Percentiles rank a stretch among this genome's conserved stretches.
phyloP scores from a whole-genome alignment of 2,797 vertebrate species.

The Poecilia wingei region DNA sequence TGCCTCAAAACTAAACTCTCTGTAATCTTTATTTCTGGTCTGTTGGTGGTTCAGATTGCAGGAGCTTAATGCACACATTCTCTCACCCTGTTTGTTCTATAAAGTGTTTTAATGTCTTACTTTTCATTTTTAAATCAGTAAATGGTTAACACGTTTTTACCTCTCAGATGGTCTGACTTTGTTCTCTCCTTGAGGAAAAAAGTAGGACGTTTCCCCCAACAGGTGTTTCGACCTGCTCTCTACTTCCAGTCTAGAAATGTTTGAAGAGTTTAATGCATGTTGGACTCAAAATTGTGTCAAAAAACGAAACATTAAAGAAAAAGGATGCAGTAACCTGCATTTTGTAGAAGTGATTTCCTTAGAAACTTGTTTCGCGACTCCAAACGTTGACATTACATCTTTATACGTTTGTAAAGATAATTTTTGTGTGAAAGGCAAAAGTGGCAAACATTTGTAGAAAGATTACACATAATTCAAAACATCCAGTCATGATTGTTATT shows the following conservation, averaged over 20 bases:
- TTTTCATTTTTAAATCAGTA: neutral
- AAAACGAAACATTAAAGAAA: neutral
- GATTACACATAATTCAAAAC: too few species aligned
- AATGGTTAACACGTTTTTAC: neutral
- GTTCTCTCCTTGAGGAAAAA: neutral
- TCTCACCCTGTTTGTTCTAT: neutral
- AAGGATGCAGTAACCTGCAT: neutral
- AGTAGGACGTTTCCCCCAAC: too few species aligned
- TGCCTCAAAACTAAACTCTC: neutral
- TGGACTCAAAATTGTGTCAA: neutral
- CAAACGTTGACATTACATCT: neutral
- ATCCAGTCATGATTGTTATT: conserved; percentile 1
- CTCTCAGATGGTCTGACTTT: neutral
- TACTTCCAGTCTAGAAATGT: neutral
- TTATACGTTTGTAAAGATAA: too few species aligned
- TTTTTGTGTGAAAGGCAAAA: too few species aligned
- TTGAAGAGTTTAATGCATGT: neutral
- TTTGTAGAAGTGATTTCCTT: neutral
- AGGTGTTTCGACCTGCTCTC: too few species aligned
- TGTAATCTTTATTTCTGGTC: neutral
- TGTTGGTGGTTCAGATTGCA: neutral
- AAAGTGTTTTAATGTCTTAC: neutral
- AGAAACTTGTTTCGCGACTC: neutral
- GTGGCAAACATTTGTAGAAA: too few species aligned
- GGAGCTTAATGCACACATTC: neutral